Evolutionary conservation across 2,797 vertebrate genomes (phyloP), one percentile per base, ranked within the genome.

Genomic region (Xenentodon cancila): DNA sequence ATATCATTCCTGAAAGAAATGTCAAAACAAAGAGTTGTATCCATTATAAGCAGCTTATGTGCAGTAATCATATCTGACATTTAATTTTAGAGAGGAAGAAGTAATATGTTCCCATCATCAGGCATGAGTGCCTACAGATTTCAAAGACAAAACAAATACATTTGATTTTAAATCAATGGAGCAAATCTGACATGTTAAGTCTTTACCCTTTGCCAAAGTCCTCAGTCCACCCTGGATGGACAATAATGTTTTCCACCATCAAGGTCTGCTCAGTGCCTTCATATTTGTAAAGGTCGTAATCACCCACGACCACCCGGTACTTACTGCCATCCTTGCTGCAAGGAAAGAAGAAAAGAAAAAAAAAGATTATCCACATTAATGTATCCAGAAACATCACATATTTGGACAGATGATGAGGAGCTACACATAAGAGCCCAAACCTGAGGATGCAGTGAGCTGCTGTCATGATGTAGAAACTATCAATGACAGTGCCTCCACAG

Each of bases 391-490:
- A 3, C 30, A 59, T 2, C 2, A 62, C 16, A 63, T 11, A 47
- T 25, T 9, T 53, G 13, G 0, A 22, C 13, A 5, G 18, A 51
- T 17, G 27, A 22, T 4, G 21, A 8, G 44, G 16, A 49, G 18
- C 59, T 22, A 16, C n/a, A 48, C 47, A 9, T 45, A 1, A 51
- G 21, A 49, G 13, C 19, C 2, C 56, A 21, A 59, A 91, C 89
- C 82, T 84, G 46, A 85, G 25, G 54, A 92, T 91, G 42, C 91
- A 92, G 77, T 93, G 91, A 49, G 90, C 92, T 18, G 90, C 89
- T 3, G 90, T 93, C 86, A 92, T 48, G 43, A 92, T 9, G 25
- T 84, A n/a, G n/a, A 15, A 56, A 20, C 3, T 0, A 37, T 34
- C 40, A 25, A 92, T 17, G 42, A 91, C 1, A 18, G 64, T 32